Conservation (phyloP, 2,797 vertebrate species). For the Characodon lateralis region DNA sequence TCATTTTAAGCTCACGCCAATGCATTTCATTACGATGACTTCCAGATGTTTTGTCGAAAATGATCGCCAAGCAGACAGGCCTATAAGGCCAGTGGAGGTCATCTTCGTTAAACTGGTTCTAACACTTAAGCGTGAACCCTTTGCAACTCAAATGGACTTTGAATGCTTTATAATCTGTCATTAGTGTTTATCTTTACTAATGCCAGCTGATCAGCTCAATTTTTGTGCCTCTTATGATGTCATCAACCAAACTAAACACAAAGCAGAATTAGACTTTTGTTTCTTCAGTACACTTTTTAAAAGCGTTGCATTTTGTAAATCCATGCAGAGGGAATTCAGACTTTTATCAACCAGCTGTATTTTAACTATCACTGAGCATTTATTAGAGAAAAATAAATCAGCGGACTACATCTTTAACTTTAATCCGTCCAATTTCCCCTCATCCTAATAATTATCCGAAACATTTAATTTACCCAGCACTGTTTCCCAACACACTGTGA, state of each 20-base stretch:
- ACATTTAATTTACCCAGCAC: not conserved
- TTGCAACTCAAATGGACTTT: no score
- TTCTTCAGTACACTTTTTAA: no score
- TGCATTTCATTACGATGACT: no score
- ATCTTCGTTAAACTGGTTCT: no score
- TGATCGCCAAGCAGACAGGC: no score
- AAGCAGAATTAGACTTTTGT: no score
- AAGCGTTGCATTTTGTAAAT: not conserved
- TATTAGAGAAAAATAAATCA: not conserved
- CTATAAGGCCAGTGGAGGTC: no score
- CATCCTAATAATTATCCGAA: not conserved
- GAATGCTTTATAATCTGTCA: no score
- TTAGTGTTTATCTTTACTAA: not conserved
- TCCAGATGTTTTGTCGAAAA: no score
- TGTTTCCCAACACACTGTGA: not conserved
- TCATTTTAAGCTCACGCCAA: no score
- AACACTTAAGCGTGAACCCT: no score
- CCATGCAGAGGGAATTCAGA: not conserved
- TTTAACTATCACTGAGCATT: not conserved
- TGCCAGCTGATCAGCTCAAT: not conserved
- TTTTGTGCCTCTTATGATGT: not conserved
- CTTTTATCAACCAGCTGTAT: not conserved
- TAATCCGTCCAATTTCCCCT: not conserved
- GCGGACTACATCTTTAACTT: not conserved
- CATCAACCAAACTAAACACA: no score